phyloP scores from a whole-genome alignment of 1,140 invertebrate species.

The Bilobella aurantiaca region DNA sequence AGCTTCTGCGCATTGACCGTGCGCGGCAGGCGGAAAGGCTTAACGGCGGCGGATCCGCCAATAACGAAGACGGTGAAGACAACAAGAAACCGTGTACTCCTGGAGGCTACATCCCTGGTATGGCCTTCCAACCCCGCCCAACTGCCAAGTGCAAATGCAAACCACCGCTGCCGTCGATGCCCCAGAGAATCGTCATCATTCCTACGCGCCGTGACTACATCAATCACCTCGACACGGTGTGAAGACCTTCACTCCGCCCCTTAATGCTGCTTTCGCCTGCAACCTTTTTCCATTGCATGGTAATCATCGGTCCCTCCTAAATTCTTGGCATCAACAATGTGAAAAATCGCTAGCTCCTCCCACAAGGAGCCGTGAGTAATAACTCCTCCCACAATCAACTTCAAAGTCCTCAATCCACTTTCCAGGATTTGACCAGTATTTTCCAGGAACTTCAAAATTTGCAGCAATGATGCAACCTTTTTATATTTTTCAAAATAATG shows the following conservation, averaged over 20 bases:
- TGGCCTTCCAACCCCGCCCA: background rate
- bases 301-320: background rate
- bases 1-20: background rate
- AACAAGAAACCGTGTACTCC: too few relatives aligned
- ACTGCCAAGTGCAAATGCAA: background rate
- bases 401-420: background rate
- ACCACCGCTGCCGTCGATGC: too few relatives aligned
- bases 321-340: background rate
- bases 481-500: too few relatives aligned
- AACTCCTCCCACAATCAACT: background rate
- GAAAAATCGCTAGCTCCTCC: too few relatives aligned
- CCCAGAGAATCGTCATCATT: too few relatives aligned
- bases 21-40: background rate
- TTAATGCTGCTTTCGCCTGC: background rate
- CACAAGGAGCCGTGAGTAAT: background rate
- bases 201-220: background rate
- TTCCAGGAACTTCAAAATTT: too few relatives aligned
- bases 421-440: too few relatives aligned
- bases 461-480: too few relatives aligned
- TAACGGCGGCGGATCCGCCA: too few relatives aligned
- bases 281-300: background rate
- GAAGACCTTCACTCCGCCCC: background rate
- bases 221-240: background rate
- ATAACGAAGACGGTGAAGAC: too few relatives aligned
- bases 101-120: background rate